Evolutionary conservation across 2,888 invertebrate species (phyloP), one percentile per base, ranked within the genome.

Genomic region (Callimorpha dominula): DNA sequence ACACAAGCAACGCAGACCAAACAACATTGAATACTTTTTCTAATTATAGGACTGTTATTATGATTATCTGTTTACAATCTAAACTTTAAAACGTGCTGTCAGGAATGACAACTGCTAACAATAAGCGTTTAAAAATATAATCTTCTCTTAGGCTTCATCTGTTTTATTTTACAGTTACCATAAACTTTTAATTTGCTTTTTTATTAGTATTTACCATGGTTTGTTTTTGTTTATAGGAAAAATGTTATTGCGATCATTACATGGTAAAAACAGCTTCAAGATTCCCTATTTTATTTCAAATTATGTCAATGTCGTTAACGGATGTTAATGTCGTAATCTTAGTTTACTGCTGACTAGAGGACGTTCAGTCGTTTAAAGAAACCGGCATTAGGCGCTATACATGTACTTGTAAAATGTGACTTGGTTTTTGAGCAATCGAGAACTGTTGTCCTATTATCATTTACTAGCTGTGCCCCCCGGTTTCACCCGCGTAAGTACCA

Each of bases 21-120:
- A 84, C 80, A 84, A 70, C 71, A 78, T 76, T 81, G 80, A 81
- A 79, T 79, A 82, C 65, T 81, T 81, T 81, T 75, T 87, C 88
- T 89, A 88, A 85, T 86, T 86, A 86, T 88, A 89, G 85, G 50
- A 74, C 73, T 78, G 78, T 82, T 84, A 82, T 85, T 83, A 78
- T 80, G 72, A 82, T 87, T 74, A 80, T 79, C 73, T 75, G 80
- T 86, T 87, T 82, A 86, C 78, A 81, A 84, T 78, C 75, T 73
- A 71, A 73, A 71, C 70, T 77, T 79, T 82, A 85, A 82, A 46
- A 81, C 84, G 46, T 83, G 81, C 66, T 68, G 62, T 62, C 78
- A 80, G 76, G 76, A 74, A 68, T 82, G 72, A 50, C 70, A 73
- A 70, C 64, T 76, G 75, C 17, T 64, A 71, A 70, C 70, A 71